Evolutionary conservation across 2,888 invertebrate species (phyloP), one percentile per base, ranked within the genome.

Genomic region (Eutolmus rufibarbis): DNA sequence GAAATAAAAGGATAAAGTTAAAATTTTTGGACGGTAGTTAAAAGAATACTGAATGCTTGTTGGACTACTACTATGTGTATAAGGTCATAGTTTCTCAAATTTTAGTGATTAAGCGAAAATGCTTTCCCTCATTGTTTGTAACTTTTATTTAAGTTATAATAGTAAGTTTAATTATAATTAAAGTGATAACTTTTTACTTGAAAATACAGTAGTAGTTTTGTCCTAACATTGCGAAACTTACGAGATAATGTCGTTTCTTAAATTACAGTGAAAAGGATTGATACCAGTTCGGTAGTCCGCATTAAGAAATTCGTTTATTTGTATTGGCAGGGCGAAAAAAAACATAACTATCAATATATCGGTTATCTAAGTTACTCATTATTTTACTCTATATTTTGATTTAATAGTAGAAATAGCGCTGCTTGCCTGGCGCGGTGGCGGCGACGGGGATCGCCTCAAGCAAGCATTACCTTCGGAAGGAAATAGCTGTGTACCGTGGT

Each of bases 151-250:
- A 74, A 74, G 66, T 82, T 19, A 57, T 82, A 82, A 57, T 85
- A 84, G 74, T 85, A 85, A 85, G 74, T 85, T 84, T 85, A 74
- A 74, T 46, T 85, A 85, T 46, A 74, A 85, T 85, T 85, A 85
- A 85, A 85, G 85, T 85, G 85, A 85, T 85, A 85, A 85, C 74
- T 74, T 74, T 57, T 85, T 74, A 46, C 74, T 46, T 43, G 74
- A 74, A 85, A 74, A 85, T 85, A 85, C 85, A 85, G 51, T 74
- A 74, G 79, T 46, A 40, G 74, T 74, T 85, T 74, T 85, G 40
- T 85, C 57, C 46, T 85, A 85, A 85, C 23, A 85, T 85, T 85
- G 85, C 85, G 85, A 85, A 85, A 85, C 85, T 85, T 85, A 85
- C 43, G 85, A 85, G 85, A 85, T 85, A 85, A 46, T 82, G 82